A percentile compares a stretch with the other conserved stretches of the same genome.
These are phyloP conservation scores for Chrysopilus asiliformis DNA, from an alignment of 2,888 invertebrate genomes.

Conservation along the genomic window DNA sequence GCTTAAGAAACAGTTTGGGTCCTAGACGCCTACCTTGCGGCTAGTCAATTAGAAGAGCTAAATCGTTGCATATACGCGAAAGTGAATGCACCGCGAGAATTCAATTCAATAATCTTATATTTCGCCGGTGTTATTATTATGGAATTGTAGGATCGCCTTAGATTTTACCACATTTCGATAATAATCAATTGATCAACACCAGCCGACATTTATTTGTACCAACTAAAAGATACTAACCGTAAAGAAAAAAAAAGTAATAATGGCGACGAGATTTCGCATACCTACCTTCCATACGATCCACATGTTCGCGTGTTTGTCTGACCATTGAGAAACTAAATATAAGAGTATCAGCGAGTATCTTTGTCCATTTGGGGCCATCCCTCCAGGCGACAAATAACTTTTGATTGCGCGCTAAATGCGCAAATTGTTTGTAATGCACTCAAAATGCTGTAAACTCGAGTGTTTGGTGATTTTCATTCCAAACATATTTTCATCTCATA, in stretches of 20 bases:
- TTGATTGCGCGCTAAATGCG: not conserved
- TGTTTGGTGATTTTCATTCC: conserved; percentile 13
- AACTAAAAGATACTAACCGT: no score
- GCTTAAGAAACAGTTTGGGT: no score
- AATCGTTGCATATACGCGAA: conserved; percentile 1
- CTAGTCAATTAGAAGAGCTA: conserved; percentile 9
- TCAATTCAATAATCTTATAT: no score
- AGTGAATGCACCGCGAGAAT: conserved; percentile 10
- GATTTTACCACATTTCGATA: no score
- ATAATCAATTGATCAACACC: no score
- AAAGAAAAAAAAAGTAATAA: not conserved
- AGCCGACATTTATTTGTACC: no score
- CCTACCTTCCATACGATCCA: not conserved
- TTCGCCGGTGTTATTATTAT: no score
- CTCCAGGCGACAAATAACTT: conserved; percentile 11
- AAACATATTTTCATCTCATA: no score
- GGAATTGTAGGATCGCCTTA: no score
- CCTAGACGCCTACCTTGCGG: conserved; percentile 3
- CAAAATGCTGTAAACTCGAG: conserved; percentile 12
- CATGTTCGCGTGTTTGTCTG: not conserved
- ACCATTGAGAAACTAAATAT: not conserved
- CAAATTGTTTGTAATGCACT: conserved; percentile 13
- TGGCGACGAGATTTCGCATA: not conserved
- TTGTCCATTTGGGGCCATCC: no score
- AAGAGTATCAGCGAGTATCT: no score